Percentiles rank a stretch among this genome's conserved stretches.
Conservation (phyloP, 2,888 invertebrate species). For the Standfussiana lucernea region DNA sequence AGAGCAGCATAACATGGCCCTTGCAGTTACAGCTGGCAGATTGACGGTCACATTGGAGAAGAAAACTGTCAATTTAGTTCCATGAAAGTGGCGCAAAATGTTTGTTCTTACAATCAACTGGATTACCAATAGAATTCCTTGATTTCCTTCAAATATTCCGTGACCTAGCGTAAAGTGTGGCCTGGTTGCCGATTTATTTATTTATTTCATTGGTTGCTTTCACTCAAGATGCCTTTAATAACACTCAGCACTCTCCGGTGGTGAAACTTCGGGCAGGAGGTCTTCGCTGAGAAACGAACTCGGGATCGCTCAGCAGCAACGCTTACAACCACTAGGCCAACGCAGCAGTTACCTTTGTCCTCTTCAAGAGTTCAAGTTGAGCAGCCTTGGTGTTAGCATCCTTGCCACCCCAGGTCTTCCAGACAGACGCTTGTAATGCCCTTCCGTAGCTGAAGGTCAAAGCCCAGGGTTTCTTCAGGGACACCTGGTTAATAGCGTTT, state of each 20-base stretch:
- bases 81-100: no score
- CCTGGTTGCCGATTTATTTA: not conserved
- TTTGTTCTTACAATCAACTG: no score
- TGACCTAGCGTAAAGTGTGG: not conserved
- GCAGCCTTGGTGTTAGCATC: conserved; percentile 95
- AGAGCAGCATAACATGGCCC: no score
- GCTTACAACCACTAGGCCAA: not conserved
- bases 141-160: no score
- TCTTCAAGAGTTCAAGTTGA: conserved; percentile 96
- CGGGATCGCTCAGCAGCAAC: no score
- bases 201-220: not conserved
- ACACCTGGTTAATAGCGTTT: conserved; percentile 97
- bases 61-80: no score
- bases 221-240: not conserved
- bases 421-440: conserved; percentile 98
- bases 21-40: no score
- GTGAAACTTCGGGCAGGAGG: not conserved
- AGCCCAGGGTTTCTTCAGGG: conserved; percentile 97
- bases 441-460: conserved; percentile 99
- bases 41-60: no score
- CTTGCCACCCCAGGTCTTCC: conserved; percentile 98
- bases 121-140: no score
- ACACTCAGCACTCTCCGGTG: not conserved
- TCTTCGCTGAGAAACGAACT: not conserved
- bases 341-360: conserved; percentile 92